A percentile compares a stretch with the other conserved stretches of the same genome.
Evolutionary conservation across 2,113 vertebrate genomes (phyloP).

Genomic region (Pygoscelis adeliae): DNA sequence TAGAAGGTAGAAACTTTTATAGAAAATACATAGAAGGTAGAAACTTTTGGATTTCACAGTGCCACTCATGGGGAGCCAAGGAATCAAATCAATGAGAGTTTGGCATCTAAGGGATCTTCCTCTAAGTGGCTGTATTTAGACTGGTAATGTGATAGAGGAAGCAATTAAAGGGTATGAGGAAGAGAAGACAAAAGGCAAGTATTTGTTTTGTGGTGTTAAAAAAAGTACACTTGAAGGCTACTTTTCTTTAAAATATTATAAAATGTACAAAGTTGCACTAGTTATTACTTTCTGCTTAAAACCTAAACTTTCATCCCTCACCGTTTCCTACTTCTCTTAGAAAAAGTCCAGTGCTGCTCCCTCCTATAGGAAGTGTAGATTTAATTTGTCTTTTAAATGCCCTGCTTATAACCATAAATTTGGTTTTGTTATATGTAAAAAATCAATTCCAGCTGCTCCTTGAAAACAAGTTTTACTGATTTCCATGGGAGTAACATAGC

Average conservation of each 20-base stretch:
- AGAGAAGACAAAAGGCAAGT: background rate
- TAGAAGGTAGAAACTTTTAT: background rate
- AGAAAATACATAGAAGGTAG: background rate
- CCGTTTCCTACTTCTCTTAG: background rate
- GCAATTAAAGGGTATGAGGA: background rate
- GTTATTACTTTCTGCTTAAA: background rate
- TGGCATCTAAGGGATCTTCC: background rate
- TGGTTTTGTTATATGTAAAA: background rate
- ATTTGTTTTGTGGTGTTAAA: background rate
- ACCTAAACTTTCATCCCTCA: background rate
- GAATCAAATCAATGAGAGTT: background rate
- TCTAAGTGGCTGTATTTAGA: background rate
- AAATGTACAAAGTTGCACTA: background rate
- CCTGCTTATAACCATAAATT: background rate
- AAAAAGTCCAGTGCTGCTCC: background rate
- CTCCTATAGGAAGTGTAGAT: background rate
- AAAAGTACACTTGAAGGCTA: background rate
- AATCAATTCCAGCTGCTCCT: background rate
- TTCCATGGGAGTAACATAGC: background rate
- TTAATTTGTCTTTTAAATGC: background rate
- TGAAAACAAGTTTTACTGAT: background rate
- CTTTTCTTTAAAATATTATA: background rate
- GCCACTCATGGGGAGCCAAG: background rate
- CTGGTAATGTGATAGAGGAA: background rate
- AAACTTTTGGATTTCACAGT: background rate